Base-by-base conservation (phyloP, 2,888 invertebrate genomes). In the Carcina quercana region DNA sequence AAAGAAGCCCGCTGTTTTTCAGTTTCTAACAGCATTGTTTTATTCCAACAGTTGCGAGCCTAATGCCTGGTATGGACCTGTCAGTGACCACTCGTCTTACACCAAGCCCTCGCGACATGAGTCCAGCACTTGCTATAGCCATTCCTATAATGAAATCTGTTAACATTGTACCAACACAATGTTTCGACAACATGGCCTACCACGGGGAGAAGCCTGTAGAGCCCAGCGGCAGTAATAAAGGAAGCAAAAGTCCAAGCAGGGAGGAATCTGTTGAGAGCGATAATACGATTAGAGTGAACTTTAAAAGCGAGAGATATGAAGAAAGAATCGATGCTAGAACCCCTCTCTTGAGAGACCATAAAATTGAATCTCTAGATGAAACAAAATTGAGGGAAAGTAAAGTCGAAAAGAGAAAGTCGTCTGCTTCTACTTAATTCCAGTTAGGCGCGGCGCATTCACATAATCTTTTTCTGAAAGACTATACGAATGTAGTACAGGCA, bases 41-140 rank as follows among this genome's bases (percentile, higher is more conserved):
- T 43, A 34, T 51, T 47, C 45, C 53, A 35, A 63, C 80, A 83
- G 83, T 83, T 61, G 79, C 82, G 59, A 76, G 73, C 59, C 55
- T 85, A 61, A 83, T 84, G 76, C 82, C 84, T 20, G 83, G 84
- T 36, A 78, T 87, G 67, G 89, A 89, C 56, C 73, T 90, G 50
- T 86, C 89, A 38, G 87, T 89, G 47, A 85, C 89, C 36, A 86
- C 89, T 40, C 87, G 88, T 41, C 78, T 91, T 40, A 87, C 89
- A 44, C 89, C 89, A 34, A 89, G 89, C 65, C 89, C 90, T 36
- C 80, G 89, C 39, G 89, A 89, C 49, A 83, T 88, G 66, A 88
- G 88, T 57, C 87, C 88, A 34, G 87, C 88, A 24, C 67, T 88
- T 30, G 86, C 87, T 28, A 87, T 87, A 56, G 87, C 88, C 35